Evolutionary conservation across 2,113 vertebrate species (phyloP).

Genomic region (Tachuris rubrigastra): DNA sequence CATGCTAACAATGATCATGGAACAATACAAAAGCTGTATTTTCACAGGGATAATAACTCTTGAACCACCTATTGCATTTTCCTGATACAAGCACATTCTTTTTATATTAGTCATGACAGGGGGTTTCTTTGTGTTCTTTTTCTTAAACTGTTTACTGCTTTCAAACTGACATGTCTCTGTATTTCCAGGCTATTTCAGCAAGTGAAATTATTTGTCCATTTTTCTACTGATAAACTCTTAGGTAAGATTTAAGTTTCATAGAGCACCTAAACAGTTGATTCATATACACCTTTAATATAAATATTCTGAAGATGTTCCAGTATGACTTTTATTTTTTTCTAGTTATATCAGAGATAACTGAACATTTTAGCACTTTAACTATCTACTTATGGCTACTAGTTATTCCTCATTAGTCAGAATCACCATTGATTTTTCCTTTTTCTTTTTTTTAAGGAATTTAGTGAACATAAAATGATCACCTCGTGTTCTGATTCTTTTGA

Average conservation of each 20-base stretch:
- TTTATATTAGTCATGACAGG: not conserved
- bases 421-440: not conserved
- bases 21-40: not conserved
- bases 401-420: not conserved
- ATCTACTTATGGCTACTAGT: not conserved
- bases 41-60: not conserved
- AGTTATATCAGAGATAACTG: not conserved
- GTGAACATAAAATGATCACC: not conserved
- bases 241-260: not conserved
- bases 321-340: not conserved
- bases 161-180: not conserved
- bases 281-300: not conserved
- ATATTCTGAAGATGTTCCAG: not conserved
- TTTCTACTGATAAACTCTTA: not conserved
- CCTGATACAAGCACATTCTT: not conserved
- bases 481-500: not conserved
- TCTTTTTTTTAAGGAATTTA: not conserved
- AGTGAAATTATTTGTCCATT: not conserved
- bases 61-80: not conserved
- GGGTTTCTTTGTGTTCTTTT: not conserved
- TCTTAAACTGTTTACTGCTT: not conserved
- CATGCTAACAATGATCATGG: not conserved
- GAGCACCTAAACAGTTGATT: not conserved
- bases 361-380: not conserved
- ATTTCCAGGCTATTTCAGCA: not conserved